Percentiles rank a stretch among this genome's conserved stretches.
phyloP scores from a whole-genome alignment of 2,113 vertebrate species.

The Scortum barcoo region DNA sequence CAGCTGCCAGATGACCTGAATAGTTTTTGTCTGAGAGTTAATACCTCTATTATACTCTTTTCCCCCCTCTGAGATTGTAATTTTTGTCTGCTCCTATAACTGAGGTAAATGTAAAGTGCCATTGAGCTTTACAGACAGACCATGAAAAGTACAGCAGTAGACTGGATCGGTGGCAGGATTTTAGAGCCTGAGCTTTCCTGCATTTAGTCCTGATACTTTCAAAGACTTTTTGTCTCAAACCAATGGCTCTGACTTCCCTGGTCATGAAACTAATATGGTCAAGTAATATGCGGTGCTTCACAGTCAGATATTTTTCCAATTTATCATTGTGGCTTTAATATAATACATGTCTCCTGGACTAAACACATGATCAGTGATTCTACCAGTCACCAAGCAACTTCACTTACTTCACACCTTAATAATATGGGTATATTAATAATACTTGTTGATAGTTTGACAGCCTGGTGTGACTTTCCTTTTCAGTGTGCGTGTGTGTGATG shows the following conservation, averaged over 20 bases:
- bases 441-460: no score
- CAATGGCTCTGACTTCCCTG: no score
- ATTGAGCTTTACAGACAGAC: not conserved
- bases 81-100: not conserved
- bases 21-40: constrained; percentile 9
- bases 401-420: no score
- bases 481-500: not conserved
- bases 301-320: no score
- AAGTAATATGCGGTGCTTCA: no score
- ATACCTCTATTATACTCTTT: not conserved
- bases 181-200: not conserved
- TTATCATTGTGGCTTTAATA: no score
- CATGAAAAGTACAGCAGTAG: not conserved
- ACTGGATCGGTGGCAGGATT: not conserved
- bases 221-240: not conserved
- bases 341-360: no score
- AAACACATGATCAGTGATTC: no score
- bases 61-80: not conserved
- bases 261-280: no score
- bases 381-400: no score
- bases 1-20: constrained; percentile 1
- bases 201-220: not conserved
- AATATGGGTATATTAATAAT: no score
- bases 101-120: not conserved
- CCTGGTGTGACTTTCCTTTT: no score